Percentiles rank a stretch among this genome's conserved stretches.
phyloP scores from a whole-genome alignment of 2,797 vertebrate genomes.

The Limosa lapponica region DNA sequence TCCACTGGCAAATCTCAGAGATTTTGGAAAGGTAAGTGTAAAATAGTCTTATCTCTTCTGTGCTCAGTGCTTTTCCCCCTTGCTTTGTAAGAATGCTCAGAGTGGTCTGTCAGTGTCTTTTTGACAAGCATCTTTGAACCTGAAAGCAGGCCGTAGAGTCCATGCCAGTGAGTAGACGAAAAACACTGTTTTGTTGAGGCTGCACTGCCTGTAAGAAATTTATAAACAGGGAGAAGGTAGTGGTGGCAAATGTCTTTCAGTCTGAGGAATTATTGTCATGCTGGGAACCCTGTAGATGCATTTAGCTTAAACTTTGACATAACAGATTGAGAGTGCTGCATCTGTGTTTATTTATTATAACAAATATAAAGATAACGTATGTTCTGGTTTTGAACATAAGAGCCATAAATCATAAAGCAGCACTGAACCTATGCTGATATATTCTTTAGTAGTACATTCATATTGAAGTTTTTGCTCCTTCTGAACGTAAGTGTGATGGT shows the following conservation, averaged over 20 bases:
- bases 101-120: background rate
- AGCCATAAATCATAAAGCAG: background rate
- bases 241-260: background rate
- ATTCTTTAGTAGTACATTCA: background rate
- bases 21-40: constrained; percentile 93
- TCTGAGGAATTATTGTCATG: background rate
- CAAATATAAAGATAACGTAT: background rate
- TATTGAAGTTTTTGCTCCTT: background rate
- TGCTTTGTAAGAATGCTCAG: background rate
- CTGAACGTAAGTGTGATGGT: rapidly evolving
- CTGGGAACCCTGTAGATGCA: background rate
- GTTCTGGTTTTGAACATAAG: background rate
- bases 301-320: background rate
- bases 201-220: background rate
- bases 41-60: background rate
- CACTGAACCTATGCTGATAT: background rate
- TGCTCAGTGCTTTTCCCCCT: background rate
- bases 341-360: background rate
- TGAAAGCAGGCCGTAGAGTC: background rate
- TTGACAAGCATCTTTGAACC: background rate
- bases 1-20: constrained; percentile 98
- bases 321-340: background rate
- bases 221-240: background rate
- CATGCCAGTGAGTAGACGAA: background rate
- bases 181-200: background rate